These are phyloP conservation scores for Lucifuga dentata DNA, from an alignment of 2,113 vertebrate species.

Conservation along the genomic window DNA sequence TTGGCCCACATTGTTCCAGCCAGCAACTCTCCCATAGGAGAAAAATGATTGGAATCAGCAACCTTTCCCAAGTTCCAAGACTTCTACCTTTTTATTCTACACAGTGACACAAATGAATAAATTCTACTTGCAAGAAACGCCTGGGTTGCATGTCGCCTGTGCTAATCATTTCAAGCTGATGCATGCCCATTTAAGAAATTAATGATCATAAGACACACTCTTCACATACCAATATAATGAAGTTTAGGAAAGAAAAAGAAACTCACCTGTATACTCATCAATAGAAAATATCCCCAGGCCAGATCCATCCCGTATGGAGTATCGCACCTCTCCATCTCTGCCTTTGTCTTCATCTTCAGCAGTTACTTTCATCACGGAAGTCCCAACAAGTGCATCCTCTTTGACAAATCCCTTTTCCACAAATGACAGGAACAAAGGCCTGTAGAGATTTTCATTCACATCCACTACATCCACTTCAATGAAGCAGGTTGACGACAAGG, in stretches of 20 bases:
- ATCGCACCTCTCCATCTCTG: slow-evolving; percentile 91
- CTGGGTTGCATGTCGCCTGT: slow-evolving; percentile 25
- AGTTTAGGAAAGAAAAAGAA: slow-evolving; percentile 16
- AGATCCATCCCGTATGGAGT: slow-evolving; percentile 95
- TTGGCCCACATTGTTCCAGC: slow-evolving; percentile 77
- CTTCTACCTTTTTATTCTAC: slow-evolving; percentile 45
- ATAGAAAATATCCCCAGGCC: slow-evolving; percentile 94
- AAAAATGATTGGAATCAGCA: slow-evolving; percentile 71
- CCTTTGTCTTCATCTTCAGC: slow-evolving; percentile 93
- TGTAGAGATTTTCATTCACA: slow-evolving; percentile 94
- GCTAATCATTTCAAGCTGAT: slow-evolving; percentile 39
- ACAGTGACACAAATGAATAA: slow-evolving; percentile 24
- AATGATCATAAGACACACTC: no score
- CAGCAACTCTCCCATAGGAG: slow-evolving; percentile 53
- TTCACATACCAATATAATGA: slow-evolving; percentile 22
- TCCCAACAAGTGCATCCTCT: slow-evolving; percentile 90
- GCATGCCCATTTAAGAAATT: slow-evolving; percentile 25
- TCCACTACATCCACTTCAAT: slow-evolving; percentile 94
- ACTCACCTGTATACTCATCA: slow-evolving; percentile 95
- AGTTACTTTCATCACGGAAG: slow-evolving; percentile 89
- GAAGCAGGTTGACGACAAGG: slow-evolving; percentile 92
- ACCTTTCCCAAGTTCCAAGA: slow-evolving; percentile 27
- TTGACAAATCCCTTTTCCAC: slow-evolving; percentile 92
- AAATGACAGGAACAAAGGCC: slow-evolving; percentile 89
- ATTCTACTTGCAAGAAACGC: slow-evolving; percentile 10